Evolutionary conservation across 2,888 invertebrate genomes (phyloP).

Genomic region (Drosophila buzzatii): DNA sequence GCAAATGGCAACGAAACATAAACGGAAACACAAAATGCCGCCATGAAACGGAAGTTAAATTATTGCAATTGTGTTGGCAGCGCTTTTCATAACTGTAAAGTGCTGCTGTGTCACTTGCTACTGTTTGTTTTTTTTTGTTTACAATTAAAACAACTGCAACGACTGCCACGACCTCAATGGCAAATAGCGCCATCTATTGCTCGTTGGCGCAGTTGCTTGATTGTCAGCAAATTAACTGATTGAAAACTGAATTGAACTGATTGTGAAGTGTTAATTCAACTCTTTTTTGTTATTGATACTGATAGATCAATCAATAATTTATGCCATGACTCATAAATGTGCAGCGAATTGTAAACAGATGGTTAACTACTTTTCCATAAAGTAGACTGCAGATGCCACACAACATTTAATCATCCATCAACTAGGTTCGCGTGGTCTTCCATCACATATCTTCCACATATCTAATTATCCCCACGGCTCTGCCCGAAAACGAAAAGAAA

Average conservation of each 20-base stretch:
- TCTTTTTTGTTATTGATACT: background rate
- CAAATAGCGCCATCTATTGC: conserved; percentile 18
- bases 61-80: conserved; percentile 75
- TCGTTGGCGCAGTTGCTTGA: background rate
- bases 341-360: background rate
- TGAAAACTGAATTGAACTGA: background rate
- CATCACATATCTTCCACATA: conserved; percentile 20
- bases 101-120: conserved; percentile 24
- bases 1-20: conserved; percentile 57
- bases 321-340: background rate
- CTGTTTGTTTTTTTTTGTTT: conserved; percentile 24
- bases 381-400: background rate
- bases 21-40: conserved; percentile 77
- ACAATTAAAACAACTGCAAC: conserved; percentile 18
- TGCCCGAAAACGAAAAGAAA: conserved; percentile 12
- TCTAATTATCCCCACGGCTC: conserved; percentile 41
- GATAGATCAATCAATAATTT: background rate
- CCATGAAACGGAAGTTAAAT: conserved; percentile 77
- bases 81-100: conserved; percentile 73
- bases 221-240: background rate
- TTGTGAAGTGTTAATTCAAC: background rate
- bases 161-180: conserved; percentile 21
- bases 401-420: conserved; percentile 5
- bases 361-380: background rate
- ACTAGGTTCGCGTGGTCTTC: conserved; percentile 12